Evolutionary conservation across 2,888 invertebrate species (phyloP), one percentile per base, ranked within the genome.

Genomic region (Gastrophysa polygoni): DNA sequence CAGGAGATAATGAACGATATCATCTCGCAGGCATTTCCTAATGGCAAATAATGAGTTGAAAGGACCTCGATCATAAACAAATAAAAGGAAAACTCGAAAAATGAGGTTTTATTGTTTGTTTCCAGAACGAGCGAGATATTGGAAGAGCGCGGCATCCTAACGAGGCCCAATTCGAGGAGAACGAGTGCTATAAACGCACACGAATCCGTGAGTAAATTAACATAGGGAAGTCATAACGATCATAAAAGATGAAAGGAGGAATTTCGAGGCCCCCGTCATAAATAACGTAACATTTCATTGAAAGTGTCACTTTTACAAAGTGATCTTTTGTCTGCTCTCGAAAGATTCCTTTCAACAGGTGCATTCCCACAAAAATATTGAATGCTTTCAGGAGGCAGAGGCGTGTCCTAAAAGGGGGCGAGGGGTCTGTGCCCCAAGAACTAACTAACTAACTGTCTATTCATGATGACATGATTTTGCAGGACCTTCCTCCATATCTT

Each of bases 271-370:
- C 58, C 63, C 65, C 54, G 63, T 71, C 74, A 77, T 78, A 78
- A 77, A 78, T 78, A 75, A 76, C 73, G 71, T 69, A 38, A 72
- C 75, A 72, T 77, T 77, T 77, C 76, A 75, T 77, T 77, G 76
- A 75, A 77, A 72, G 70, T 76, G 78, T 77, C 78, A 77, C 73
- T 70, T 69, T 71, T 73, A 78, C 76, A 77, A 78, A 78, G 77
- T 74, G 74, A 74, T 71, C 75, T 71, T 73, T 78, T 77, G 77
- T 76, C 68, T 62, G 71, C 66, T 74, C 68, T 68, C 57, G 66
- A 67, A 64, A 59, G 64, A 63, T 66, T 60, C 58, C 59, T 63
- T 61, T 52, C 46, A 57, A 57, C 52, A 51, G 49, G 50, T 59
- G 21, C 59, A 54, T 64, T 67, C 67, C 62, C 67, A 67, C 67